Base-by-base conservation (phyloP, 1,140 invertebrate species). In the Trichomalopsis sarcophagae region DNA sequence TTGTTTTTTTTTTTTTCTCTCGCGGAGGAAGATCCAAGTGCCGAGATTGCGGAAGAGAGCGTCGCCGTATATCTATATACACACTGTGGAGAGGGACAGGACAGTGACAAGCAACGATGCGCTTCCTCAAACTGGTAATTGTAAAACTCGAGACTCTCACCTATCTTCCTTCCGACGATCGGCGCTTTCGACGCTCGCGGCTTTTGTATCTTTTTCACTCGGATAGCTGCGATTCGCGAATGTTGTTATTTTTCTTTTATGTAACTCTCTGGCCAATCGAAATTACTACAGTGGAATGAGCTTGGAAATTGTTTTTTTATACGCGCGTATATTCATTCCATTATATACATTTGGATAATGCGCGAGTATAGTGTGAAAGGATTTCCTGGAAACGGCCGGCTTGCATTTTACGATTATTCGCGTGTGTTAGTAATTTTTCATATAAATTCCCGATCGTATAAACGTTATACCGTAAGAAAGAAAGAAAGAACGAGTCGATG, bases 81-180 rank as follows among this genome's bases (percentile, higher is more conserved):
- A 21, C 2, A 69, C 21, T 21, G 21, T 33, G 73, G 14, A 33
- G 9, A 71, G 30, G 30, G 23, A 71, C 68, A 23, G 47, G 36
- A 66, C 55, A 74, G 17, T 76, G 62, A 44, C 74, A 36, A 84
- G 47, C 87, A 79, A 78, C 7, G 82, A 91, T 92, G 91, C 85
- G 86, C 73, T 88, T 89, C 85, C 79, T 90, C 50, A 86, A 87
- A 73, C 87, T 90, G 91, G 91, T 92, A 91, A 91, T 84, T 85
- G 71, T 62, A 62, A 62, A 62, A 62, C 55, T 62, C 55, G 13
- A 13, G 50, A 79, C 23, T 83, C 84, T 21, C 82, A 62, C 55
- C 55, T 62, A 5, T 62, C 55, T 62, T 55, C 17, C 21, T 62
- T 62, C 55, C 55, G 55, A 6, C 5, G 55, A 62, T 62, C 55